A percentile compares a stretch with the other conserved stretches of the same genome.
Evolutionary conservation across 2,113 vertebrate species (phyloP).

Genomic region (Gymnorhina tibicen): DNA sequence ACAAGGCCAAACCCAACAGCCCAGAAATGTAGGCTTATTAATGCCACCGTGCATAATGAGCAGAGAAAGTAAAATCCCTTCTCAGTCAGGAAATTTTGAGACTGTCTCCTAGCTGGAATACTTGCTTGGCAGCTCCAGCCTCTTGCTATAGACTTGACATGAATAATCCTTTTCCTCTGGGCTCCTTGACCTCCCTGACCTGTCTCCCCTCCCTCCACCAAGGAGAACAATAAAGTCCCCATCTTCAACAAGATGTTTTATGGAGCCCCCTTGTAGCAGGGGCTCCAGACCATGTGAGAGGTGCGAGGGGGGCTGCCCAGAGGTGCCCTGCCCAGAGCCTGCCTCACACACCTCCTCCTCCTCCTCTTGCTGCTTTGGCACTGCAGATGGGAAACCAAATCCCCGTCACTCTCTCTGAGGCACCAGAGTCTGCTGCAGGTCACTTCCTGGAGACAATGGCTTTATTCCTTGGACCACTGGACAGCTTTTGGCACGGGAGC

Average conservation of each 20-base stretch:
- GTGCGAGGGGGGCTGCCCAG: rapidly evolving
- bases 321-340: neutral
- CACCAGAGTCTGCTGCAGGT: neutral
- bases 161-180: neutral
- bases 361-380: neutral
- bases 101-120: neutral
- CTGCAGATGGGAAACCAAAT: neutral
- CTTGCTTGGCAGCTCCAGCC: neutral
- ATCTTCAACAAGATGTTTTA: neutral
- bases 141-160: neutral
- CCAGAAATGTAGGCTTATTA: neutral
- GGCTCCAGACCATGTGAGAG: neutral
- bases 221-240: neutral
- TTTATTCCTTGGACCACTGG: conserved; percentile 29
- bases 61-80: neutral
- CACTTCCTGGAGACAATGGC: conserved; percentile 24
- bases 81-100: neutral
- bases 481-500: neutral
- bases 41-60: neutral
- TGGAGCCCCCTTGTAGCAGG: neutral
- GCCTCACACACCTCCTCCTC: neutral
- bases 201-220: neutral
- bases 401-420: neutral
- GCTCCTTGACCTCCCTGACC: neutral
- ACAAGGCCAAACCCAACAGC: neutral